Evolutionary conservation across 2,797 vertebrate genomes (phyloP).

Genomic region (Simalia tracyae): DNA sequence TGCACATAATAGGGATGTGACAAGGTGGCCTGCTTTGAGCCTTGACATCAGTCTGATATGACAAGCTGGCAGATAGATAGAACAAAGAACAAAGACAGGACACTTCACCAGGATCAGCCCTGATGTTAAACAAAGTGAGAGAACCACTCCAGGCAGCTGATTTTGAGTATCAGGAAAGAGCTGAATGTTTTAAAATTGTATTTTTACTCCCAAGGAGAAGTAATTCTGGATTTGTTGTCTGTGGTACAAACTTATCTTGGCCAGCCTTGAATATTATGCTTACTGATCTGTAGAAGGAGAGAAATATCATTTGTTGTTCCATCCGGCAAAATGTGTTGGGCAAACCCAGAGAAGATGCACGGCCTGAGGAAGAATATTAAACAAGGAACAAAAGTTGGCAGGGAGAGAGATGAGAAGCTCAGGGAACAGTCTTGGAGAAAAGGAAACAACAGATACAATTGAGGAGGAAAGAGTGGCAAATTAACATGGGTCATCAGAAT

Average conservation of each 20-base stretch:
- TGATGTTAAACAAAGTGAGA: background rate
- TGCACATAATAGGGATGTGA: background rate
- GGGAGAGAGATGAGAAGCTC: background rate
- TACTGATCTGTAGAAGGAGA: too few species aligned
- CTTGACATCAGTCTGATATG: background rate
- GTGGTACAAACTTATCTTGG: too few species aligned
- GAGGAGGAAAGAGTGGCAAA: background rate
- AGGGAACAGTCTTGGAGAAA: background rate
- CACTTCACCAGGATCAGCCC: background rate
- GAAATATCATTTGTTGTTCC: background rate
- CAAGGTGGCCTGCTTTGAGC: background rate
- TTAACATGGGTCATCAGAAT: background rate
- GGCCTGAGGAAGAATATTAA: background rate
- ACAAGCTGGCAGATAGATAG: background rate
- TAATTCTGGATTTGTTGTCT: background rate
- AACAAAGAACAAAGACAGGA: background rate
- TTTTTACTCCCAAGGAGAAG: background rate
- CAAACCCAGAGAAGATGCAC: background rate
- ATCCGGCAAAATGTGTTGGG: background rate
- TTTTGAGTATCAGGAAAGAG: background rate
- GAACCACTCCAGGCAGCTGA: background rate
- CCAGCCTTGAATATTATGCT: background rate
- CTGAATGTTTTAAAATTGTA: background rate
- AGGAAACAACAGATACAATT: background rate
- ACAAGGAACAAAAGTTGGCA: background rate